A percentile compares a stretch with the other conserved stretches of the same genome.
These are phyloP conservation scores for Numenius arquata DNA, from an alignment of 2,113 vertebrate species.

Conservation along the genomic window DNA sequence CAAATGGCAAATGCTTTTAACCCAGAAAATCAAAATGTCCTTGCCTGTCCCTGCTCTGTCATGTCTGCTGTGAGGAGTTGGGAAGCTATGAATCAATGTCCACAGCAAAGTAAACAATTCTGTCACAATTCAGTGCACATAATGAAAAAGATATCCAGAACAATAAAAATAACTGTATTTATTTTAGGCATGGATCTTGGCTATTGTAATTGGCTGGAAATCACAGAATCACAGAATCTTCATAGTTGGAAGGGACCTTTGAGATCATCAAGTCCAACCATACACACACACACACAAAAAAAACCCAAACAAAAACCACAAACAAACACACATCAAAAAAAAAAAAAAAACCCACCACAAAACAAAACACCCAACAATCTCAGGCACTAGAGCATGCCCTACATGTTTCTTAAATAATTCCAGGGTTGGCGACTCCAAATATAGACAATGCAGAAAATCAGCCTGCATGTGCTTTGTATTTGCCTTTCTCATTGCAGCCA, in stretches of 20 bases:
- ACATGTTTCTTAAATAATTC: too few relatives aligned
- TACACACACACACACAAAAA: too few relatives aligned
- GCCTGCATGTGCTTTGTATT: neutral
- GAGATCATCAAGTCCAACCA: too few relatives aligned
- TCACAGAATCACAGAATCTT: neutral
- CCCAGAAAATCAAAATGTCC: neutral
- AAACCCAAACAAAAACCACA: too few relatives aligned
- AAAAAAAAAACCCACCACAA: too few relatives aligned
- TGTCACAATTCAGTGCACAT: neutral
- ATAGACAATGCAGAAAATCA: constrained; percentile 12
- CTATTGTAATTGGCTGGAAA: neutral
- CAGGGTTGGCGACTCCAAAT: neutral
- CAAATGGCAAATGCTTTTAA: neutral
- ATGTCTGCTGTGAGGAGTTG: neutral
- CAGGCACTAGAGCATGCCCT: too few relatives aligned
- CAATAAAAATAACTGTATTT: constrained; percentile 5
- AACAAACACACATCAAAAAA: too few relatives aligned
- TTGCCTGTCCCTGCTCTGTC: neutral
- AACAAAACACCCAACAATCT: too few relatives aligned
- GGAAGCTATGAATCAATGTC: neutral
- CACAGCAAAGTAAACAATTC: neutral
- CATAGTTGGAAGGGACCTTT: too few relatives aligned
- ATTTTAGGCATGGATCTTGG: constrained; percentile 17
- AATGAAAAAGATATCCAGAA: neutral
- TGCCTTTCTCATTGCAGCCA: neutral